Conservation (phyloP, 2,113 vertebrate genomes). For the Muntiacus reevesi region DNA sequence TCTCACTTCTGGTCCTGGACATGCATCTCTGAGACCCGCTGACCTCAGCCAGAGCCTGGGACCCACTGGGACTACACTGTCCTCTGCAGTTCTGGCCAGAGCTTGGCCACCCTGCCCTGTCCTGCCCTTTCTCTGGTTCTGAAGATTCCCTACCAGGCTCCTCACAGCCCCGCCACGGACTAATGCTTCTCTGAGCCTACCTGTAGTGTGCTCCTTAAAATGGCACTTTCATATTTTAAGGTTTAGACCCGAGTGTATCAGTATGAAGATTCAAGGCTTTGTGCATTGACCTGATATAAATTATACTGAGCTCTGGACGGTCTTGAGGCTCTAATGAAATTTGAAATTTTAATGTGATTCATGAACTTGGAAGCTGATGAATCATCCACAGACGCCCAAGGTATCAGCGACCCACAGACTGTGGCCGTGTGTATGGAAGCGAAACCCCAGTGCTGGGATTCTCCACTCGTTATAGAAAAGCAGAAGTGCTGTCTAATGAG, state of each 20-base stretch:
- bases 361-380: background rate
- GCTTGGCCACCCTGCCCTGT: fast-evolving
- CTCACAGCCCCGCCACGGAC: background rate
- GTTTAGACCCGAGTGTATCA: background rate
- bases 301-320: background rate
- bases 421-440: background rate
- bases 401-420: background rate
- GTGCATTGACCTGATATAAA: background rate
- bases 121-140: background rate
- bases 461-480: background rate
- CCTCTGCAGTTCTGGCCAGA: background rate
- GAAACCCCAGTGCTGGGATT: background rate
- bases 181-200: background rate
- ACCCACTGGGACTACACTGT: no score
- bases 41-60: background rate
- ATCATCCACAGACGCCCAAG: background rate
- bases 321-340: background rate
- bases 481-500: background rate
- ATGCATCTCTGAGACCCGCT: background rate
- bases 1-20: background rate
- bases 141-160: background rate
- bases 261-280: background rate
- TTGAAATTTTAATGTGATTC: background rate
- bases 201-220: background rate
- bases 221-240: background rate